Evolutionary conservation across 92 coral and sea anemone genomes (phyloP), one percentile per base, ranked within the genome.

Genomic region (Epizoanthus illoricatus): DNA sequence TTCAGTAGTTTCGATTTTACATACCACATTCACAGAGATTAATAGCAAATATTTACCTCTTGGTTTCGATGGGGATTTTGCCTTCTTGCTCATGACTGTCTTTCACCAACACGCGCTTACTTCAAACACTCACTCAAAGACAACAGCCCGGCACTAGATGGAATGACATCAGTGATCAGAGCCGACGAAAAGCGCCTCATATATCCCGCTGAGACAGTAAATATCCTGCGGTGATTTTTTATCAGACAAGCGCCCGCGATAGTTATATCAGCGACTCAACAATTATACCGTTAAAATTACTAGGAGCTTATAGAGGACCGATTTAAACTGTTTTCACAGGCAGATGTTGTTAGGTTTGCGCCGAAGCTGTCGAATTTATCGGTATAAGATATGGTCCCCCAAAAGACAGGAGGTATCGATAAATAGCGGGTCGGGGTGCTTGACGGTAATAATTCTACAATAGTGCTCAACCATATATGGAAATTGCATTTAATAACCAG

Each of bases 181-280:
- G 73, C n/a, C 47, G 21, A 68, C 20, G 49, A 68, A 10, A 68
- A 68, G 49, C 28, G 17, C 20, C 3, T 65, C 65, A 7, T 21
- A n/a, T 73, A 24, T 13, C 79, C 42, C 49, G 62, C 79, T 52
- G 42, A 73, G 63, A 73, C 64, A 42, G n/a, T 60, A 55, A 55
- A 18, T 33, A 13, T 33, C 19, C 36, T 18, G 19, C 49, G 5
- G 49, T 19, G 56, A 9, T 52, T 52, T 52, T 68, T 73, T 23
- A 20, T 21, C 12, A 52, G 65, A 73, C 7, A 10, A n/a, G 61
- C 45, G 64, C 79, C 79, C 42, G 79, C 64, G 64, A 73, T 73
- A 11, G 20, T 47, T 55, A 43, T 68, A 43, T 73, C 79, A 54
- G 79, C 79, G 62, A 21, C 17, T 52, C 0, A 11, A 9, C 21